Percentiles rank a stretch among this genome's conserved stretches.
Conservation (phyloP, 1,140 invertebrate genomes). For the Formica exsecta region DNA sequence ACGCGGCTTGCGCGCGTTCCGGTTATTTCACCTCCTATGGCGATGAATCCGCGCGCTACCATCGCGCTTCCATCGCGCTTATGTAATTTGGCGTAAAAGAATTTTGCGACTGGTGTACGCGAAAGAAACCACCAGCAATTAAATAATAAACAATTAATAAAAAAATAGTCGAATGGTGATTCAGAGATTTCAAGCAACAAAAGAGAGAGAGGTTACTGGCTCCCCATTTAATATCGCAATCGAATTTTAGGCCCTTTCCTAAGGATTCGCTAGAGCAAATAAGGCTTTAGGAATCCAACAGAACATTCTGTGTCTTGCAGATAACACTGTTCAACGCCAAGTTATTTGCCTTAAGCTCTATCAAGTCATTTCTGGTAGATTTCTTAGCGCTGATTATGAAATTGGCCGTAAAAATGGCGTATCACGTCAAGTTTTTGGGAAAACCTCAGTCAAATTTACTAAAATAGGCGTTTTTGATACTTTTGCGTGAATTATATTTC, state of each 20-base stretch:
- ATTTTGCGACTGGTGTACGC: slow-evolving; percentile 16
- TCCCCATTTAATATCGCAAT: no score
- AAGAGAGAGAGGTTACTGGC: no score
- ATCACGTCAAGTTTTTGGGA: neutral
- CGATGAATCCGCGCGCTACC: slow-evolving; percentile 28
- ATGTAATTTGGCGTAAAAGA: slow-evolving; percentile 8
- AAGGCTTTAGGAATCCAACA: no score
- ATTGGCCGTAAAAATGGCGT: neutral
- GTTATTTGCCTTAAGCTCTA: neutral
- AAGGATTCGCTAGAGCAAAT: neutral
- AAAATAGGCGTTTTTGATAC: no score
- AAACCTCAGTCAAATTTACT: no score
- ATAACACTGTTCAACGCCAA: no score
- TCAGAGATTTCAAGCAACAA: neutral
- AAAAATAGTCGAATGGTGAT: neutral
- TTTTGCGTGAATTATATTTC: no score
- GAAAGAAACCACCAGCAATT: neutral
- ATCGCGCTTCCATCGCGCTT: neutral
- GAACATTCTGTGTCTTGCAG: neutral
- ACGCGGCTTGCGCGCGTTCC: slow-evolving; percentile 36
- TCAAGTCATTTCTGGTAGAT: neutral
- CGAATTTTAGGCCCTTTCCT: neutral
- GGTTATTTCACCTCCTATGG: slow-evolving; percentile 40
- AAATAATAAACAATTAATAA: neutral
- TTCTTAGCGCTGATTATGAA: neutral